Percentiles rank a stretch among this genome's conserved stretches.
Conservation (phyloP, 2,113 vertebrate genomes). For the Microtus richardsoni region DNA sequence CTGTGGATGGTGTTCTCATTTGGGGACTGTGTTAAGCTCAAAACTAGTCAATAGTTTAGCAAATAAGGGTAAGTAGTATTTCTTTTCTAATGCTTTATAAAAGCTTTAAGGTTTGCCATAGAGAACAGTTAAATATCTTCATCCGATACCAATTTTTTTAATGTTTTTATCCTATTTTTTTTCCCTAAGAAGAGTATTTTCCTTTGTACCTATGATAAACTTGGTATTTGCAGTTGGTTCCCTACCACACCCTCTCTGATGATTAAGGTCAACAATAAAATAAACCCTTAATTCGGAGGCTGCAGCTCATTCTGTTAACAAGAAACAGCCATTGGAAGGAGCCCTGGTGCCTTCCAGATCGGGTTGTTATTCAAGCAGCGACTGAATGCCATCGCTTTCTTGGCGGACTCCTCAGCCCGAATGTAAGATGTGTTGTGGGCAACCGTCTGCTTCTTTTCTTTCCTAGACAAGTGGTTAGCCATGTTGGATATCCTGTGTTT, state of each 20-base stretch:
- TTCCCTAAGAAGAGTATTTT: conserved; percentile 27
- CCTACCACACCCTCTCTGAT: conserved; percentile 48
- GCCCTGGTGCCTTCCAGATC: conserved; percentile 58
- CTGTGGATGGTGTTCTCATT: not conserved
- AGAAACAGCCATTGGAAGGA: conserved; percentile 67
- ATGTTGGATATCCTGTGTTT: conserved; percentile 86
- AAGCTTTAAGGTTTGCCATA: not conserved
- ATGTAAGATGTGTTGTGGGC: conserved; percentile 83
- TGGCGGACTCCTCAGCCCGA: conserved; percentile 69
- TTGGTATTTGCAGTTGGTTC: conserved; percentile 2
- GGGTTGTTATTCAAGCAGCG: conserved; percentile 71
- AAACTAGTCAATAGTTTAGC: not conserved
- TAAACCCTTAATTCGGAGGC: conserved; percentile 40
- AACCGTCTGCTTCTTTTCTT: conserved; percentile 86
- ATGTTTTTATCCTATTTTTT: conserved; percentile 37
- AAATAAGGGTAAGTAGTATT: not conserved
- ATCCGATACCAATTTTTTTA: not conserved
- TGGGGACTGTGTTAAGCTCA: not conserved
- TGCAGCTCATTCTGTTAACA: conserved; percentile 60
- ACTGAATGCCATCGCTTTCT: conserved; percentile 57
- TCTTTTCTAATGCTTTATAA: not conserved
- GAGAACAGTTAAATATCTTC: conserved; percentile 27
- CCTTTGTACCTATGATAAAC: not conserved
- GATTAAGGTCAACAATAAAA: conserved; percentile 54
- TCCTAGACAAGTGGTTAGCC: conserved; percentile 85